phyloP scores from a whole-genome alignment of 2,797 vertebrate species.

The Alosa sapidissima region DNA sequence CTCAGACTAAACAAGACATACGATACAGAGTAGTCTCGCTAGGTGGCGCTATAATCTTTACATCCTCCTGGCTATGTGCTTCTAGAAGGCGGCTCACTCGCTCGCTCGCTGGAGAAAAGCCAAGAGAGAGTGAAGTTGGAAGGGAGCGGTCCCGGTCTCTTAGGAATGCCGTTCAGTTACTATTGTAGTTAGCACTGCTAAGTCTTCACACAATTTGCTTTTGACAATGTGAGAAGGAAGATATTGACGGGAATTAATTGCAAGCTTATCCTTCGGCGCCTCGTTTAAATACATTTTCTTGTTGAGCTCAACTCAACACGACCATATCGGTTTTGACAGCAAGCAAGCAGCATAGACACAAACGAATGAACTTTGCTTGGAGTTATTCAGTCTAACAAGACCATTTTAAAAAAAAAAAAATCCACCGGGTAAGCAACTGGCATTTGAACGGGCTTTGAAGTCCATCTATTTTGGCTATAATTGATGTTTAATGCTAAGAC shows the following conservation, averaged over 20 bases:
- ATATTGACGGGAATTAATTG: background rate
- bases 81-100: background rate
- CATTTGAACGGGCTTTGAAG: background rate
- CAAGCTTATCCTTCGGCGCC: background rate
- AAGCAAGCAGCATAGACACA: background rate
- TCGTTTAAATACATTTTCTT: background rate
- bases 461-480: background rate
- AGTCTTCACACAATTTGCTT: background rate
- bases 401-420: too few species aligned
- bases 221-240: background rate
- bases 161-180: conserved; percentile 13
- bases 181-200: background rate
- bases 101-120: background rate
- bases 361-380: background rate
- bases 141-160: background rate
- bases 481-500: background rate
- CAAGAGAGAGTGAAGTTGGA: background rate
- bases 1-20: too few species aligned
- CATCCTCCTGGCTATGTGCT: background rate
- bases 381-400: background rate
- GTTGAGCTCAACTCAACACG: background rate
- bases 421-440: background rate
- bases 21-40: background rate
- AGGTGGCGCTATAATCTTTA: background rate
- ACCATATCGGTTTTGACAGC: background rate